Evolutionary conservation across 2,113 vertebrate species (phyloP), one percentile per base, ranked within the genome.

Genomic region (Gopherus flavomarginatus): DNA sequence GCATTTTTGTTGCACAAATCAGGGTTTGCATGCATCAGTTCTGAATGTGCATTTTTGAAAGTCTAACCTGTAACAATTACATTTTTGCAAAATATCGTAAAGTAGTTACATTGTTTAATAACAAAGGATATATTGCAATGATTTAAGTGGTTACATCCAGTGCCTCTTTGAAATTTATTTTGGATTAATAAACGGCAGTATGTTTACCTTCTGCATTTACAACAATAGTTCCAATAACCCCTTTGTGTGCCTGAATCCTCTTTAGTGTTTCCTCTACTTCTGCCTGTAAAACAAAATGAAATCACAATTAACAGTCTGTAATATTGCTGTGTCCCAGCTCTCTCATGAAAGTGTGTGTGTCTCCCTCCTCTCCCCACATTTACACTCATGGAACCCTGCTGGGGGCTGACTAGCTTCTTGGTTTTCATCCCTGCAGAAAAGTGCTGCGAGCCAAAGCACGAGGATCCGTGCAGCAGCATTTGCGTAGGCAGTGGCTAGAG

Each of bases 261-360:
- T 98, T 99, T 2, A 99, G 96, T 13, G 98, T 98, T 94, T 99
- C 99, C 49, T 99, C 99, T 81, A 98, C 98, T 88, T 99, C 98
- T 81, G 97, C 97, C 98, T 99, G 96, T 1, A 97, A 77, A 97
- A 88, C 97, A 81, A 13, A 90, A 50, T 56, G 53, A 83, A 59
- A 38, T 57, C 49, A 59, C 44, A 75, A 9, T 57, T 12, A 82
- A 79, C 26, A 31, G 11, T 62, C 29, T 35, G 6, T 35, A 5
- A 17, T 12, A 17, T 35, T 17, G 16, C 17, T n/a, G 14, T 65
- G 62, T 19, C 16, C 62, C 29, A 35, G 62, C 65, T n/a, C 35
- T n/a, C 31, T 8, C 27, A 35, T 35, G 29, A n/a, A 21, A 21
- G 6, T 26, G 56, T 54, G 57, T 29, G 35, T 69, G 35, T 47